These are phyloP conservation scores for Patagioenas fasciata DNA, from an alignment of 2,113 vertebrate genomes.

Conservation along the genomic window DNA sequence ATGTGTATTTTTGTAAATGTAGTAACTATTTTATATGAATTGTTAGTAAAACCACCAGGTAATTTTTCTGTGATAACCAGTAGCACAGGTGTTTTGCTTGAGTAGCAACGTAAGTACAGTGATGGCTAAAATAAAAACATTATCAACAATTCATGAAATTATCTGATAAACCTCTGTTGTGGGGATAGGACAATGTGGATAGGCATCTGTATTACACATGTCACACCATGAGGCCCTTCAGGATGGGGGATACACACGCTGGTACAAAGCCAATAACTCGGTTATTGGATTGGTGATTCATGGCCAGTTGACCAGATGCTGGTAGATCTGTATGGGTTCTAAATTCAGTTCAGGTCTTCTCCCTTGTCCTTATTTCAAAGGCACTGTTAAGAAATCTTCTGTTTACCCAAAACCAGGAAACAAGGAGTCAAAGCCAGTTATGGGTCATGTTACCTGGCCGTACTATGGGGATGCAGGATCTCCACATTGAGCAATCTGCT, in stretches of 20 bases:
- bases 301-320: background rate
- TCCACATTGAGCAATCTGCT: rapidly evolving
- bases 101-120: background rate
- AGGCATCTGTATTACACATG: background rate
- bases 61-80: background rate
- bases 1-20: background rate
- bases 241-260: background rate
- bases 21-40: background rate
- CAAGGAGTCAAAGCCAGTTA: rapidly evolving
- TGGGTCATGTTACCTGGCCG: rapidly evolving
- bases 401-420: background rate
- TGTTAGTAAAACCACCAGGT: background rate
- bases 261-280: background rate
- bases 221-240: background rate
- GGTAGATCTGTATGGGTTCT: background rate
- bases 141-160: background rate
- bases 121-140: background rate
- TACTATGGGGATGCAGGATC: rapidly evolving
- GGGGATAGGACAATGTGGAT: background rate
- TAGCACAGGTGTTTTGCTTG: background rate
- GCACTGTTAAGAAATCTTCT: background rate
- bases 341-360: background rate
- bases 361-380: background rate
- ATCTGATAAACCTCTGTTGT: background rate
- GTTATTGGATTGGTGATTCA: background rate